Evolutionary conservation across 2,888 invertebrate species (phyloP), one percentile per base, ranked within the genome.

Genomic region (Listrodromus nycthemerus): DNA sequence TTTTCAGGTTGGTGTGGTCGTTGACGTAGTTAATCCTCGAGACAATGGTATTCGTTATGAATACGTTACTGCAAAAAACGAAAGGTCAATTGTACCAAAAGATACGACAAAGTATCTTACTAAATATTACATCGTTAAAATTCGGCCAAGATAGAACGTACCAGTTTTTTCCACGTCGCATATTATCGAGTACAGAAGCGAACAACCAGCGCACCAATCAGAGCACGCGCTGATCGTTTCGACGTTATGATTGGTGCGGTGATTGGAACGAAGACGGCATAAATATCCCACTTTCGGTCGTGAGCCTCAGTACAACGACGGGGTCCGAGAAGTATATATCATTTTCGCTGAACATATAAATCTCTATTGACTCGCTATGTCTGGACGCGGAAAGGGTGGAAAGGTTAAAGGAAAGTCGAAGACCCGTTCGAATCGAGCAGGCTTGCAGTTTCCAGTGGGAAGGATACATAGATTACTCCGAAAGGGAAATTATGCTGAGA

Each of bases 301-400:
- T 37, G 7, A 30, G 30, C 30, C 30, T 30, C 48, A 48, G 48
- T 52, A 52, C 50, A 6, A 19, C 50, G 19, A 41, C 41, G 13
- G 13, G 13, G n/a, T 61, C 30, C 7, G 61, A 0, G 8, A 16
- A n/a, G 7, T 16, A 2, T n/a, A 45, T 1, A 30, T 33, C 16
- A 5, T n/a, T 1, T 33, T 2, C 6, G 10, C n/a, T 45, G 16
- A 37, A 55, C 19, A 21, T 30, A 7, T 13, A 10, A 10, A 21
- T 55, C 27, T 27, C n/a, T 37, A 69, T 21, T 21, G 16, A 8
- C 52, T 10, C 10, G 75, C 30, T 16, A 91, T 91, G 90, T 88
- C 91, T 74, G 89, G 89, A 8, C 88, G 89, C 30, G 89, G 88
- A 0, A 90, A 90, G 82, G 87, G 88, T 19, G 84, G 88, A 1